Conservation (phyloP, 2,113 vertebrate species). For the Ifrita kowaldi region DNA sequence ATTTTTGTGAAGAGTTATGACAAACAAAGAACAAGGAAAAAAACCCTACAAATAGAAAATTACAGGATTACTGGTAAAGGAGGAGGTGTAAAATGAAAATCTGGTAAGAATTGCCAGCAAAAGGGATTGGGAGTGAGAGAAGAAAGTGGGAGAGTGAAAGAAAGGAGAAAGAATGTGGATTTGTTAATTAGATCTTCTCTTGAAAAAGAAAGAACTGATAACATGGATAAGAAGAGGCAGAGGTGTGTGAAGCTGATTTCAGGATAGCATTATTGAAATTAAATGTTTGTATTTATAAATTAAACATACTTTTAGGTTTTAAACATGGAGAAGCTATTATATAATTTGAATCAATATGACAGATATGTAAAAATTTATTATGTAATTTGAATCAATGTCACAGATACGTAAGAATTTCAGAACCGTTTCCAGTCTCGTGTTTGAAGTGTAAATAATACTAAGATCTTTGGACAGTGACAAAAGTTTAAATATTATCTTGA, state of each 20-base stretch:
- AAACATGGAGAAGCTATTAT: slow-evolving; percentile 25
- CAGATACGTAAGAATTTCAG: not conserved
- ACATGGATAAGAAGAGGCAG: not conserved
- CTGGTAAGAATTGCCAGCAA: not conserved
- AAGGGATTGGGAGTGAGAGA: not conserved
- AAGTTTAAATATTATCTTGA: not conserved
- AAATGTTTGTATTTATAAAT: not conserved
- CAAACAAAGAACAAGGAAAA: not conserved
- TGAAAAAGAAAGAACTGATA: not conserved
- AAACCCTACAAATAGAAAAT: not conserved
- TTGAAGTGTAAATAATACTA: not conserved
- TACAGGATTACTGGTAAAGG: not conserved
- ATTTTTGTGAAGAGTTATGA: not conserved
- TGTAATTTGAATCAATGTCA: slow-evolving; percentile 3
- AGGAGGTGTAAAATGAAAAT: not conserved
- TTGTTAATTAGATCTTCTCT: not conserved
- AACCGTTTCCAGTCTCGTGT: not conserved
- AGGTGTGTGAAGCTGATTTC: not conserved
- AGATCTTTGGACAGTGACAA: not conserved
- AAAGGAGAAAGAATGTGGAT: not conserved
- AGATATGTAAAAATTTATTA: not conserved
- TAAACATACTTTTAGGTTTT: slow-evolving; percentile 2
- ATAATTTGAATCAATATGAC: not conserved
- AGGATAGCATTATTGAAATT: not conserved
- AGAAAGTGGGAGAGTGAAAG: not conserved